phyloP scores from a whole-genome alignment of 2,113 vertebrate species.

The Puntigrus tetrazona region DNA sequence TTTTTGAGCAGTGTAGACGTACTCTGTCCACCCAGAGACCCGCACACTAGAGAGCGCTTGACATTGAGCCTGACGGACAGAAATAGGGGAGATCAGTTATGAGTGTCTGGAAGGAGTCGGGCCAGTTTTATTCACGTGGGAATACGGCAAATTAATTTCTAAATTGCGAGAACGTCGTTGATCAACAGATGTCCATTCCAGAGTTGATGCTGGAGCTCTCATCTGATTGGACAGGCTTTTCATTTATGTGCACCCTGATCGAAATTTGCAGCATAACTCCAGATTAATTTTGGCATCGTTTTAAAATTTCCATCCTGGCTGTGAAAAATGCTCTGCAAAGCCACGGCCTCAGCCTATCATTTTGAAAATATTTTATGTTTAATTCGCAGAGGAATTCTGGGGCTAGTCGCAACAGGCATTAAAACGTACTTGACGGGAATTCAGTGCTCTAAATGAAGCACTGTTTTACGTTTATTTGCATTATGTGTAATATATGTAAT shows the following conservation, averaged over 20 bases:
- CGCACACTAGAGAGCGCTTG: neutral
- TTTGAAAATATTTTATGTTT: too few relatives aligned
- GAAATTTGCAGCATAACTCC: neutral
- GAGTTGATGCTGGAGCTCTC: neutral
- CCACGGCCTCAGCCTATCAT: too few relatives aligned
- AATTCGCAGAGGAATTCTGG: too few relatives aligned
- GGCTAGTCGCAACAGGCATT: too few relatives aligned
- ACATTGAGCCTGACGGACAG: neutral
- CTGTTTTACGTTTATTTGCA: too few relatives aligned
- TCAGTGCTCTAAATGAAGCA: too few relatives aligned
- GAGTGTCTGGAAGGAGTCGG: neutral
- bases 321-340: neutral
- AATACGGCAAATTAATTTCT: neutral
- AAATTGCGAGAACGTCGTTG: neutral
- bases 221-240: neutral
- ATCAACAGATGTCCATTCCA: neutral
- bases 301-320: neutral
- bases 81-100: neutral
- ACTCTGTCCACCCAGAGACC: neutral
- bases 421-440: too few relatives aligned
- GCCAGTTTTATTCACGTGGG: neutral
- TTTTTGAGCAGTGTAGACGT: neutral
- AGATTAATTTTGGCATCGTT: neutral
- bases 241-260: neutral
- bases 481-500: too few relatives aligned